phyloP scores from a whole-genome alignment of 2,888 invertebrate species.

The Chelonus formosanus region DNA sequence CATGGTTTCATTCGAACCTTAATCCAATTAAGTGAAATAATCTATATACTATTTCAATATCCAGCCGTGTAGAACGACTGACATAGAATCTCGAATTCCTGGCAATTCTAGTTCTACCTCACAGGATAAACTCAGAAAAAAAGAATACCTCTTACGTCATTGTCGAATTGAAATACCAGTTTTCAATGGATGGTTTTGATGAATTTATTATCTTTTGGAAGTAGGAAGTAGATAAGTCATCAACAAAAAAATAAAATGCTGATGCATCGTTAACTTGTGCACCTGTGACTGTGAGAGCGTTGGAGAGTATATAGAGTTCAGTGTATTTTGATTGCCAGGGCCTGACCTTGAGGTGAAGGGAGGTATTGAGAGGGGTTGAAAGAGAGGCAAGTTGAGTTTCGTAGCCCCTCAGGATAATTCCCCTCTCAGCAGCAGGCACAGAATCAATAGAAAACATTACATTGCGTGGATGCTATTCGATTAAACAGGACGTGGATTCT shows the following conservation, averaged over 20 bases:
- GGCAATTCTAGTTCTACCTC: neutral
- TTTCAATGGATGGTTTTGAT: too few relatives aligned
- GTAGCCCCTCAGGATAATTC: slow-evolving; percentile 11
- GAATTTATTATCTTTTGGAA: neutral
- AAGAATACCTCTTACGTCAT: slow-evolving; percentile 3
- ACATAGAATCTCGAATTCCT: slow-evolving; percentile 22
- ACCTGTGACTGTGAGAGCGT: slow-evolving; percentile 29
- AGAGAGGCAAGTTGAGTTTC: slow-evolving; percentile 10
- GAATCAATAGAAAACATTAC: slow-evolving; percentile 14
- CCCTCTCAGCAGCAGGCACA: slow-evolving; percentile 1
- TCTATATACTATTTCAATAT: neutral
- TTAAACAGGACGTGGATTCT: slow-evolving; percentile 5
- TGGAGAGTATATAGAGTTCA: slow-evolving; percentile 30
- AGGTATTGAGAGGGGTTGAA: slow-evolving; percentile 8
- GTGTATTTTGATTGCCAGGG: slow-evolving; percentile 30
- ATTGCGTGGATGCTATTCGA: slow-evolving; percentile 7
- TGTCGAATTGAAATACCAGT: too few relatives aligned
- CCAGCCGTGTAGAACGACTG: slow-evolving; percentile 8
- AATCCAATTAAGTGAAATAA: slow-evolving; percentile 12
- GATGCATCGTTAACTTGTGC: slow-evolving; percentile 27
- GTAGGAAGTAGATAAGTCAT: neutral
- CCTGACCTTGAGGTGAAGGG: slow-evolving; percentile 30
- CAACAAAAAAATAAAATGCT: slow-evolving; percentile 1
- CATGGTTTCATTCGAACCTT: slow-evolving; percentile 15
- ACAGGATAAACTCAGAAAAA: slow-evolving; percentile 3